Evolutionary conservation across 2,113 vertebrate genomes (phyloP), one percentile per base, ranked within the genome.

Genomic region (Leucosticte australis): DNA sequence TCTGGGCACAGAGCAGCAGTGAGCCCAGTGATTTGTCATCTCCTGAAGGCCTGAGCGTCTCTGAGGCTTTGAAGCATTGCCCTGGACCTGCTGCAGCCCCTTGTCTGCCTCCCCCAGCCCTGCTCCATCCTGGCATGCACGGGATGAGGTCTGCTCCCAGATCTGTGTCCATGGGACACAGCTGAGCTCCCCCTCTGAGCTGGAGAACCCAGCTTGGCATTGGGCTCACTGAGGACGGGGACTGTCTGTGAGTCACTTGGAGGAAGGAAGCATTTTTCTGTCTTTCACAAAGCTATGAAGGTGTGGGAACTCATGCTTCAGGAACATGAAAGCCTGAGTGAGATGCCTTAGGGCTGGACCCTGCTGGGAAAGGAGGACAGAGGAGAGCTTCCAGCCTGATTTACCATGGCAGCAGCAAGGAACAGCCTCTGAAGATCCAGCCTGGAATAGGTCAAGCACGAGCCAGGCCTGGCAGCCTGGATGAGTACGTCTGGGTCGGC

Each of bases 131-230:
- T n/a, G 44, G 42, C 33, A 10, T 1, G 9, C 22, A 42, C 0
- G 1, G 49, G 27, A 64, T 35, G 28, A 55, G n/a, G 12, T 62
- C 83, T 93, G 56, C 52, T 78, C 44, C 13, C n/a, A 49, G 26
- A 2, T 16, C 9, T 1, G 15, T 23, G 4, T 3, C 22, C 2
- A 1, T n/a, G 33, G 44, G 53, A 35, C 2, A 3, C 21, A 15
- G 33, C 26, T 46, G 44, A 67, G 74, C 47, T 41, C 6, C 10
- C 11, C 7, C 15, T 10, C 20, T 4, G 3, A 10, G 21, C 26
- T 1, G 4, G 28, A 55, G 57, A 53, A n/a, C 13, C 0, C 1
- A 75, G 42, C 23, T 15, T 3, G 2, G 22, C 3, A 0, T 4
- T 53, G 42, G 47, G 63, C 37, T 83, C 47, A 4, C 30, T 4